Percentiles rank a stretch among this genome's conserved stretches.
Evolutionary conservation across 2,113 vertebrate genomes (phyloP).

Genomic region (Fregata magnificens): DNA sequence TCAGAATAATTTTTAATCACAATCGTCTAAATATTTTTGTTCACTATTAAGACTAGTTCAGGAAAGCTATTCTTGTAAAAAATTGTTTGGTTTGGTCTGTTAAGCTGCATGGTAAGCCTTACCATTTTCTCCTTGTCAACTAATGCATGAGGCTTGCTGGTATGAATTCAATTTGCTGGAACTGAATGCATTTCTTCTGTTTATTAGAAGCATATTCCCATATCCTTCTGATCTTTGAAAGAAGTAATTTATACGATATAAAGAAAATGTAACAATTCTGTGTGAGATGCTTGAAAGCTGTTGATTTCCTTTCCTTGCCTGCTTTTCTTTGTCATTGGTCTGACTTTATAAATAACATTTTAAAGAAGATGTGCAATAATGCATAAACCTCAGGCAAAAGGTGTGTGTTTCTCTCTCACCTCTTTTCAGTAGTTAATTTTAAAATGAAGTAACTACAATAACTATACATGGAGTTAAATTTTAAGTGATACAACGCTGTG

Average conservation of each 20-base stretch:
- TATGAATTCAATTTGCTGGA: constrained; percentile 28
- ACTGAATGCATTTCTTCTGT: not conserved
- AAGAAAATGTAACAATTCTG: not conserved
- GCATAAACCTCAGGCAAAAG: not conserved
- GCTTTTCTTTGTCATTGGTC: not conserved
- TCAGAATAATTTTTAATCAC: not conserved
- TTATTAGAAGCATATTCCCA: constrained; percentile 12
- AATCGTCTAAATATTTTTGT: not conserved
- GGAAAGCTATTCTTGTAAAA: not conserved
- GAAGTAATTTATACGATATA: not conserved
- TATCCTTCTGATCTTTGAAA: not conserved
- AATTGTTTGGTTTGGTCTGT: not conserved
- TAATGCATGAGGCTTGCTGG: not conserved
- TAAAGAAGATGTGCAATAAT: not conserved
- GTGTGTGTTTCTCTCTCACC: not conserved
- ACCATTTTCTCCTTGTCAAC: not conserved
- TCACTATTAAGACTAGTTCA: not conserved
- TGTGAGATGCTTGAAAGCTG: not conserved
- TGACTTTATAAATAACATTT: not conserved
- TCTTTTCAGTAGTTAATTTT: constrained; percentile 41
- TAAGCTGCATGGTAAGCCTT: not conserved
- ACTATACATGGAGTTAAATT: constrained; percentile 5
- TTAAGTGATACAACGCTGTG: not conserved
- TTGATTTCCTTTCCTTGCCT: not conserved
- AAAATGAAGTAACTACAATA: constrained; percentile 13